Evolutionary conservation across 2,888 invertebrate species (phyloP), one percentile per base, ranked within the genome.

Genomic region (Cerceris rybyensis): DNA sequence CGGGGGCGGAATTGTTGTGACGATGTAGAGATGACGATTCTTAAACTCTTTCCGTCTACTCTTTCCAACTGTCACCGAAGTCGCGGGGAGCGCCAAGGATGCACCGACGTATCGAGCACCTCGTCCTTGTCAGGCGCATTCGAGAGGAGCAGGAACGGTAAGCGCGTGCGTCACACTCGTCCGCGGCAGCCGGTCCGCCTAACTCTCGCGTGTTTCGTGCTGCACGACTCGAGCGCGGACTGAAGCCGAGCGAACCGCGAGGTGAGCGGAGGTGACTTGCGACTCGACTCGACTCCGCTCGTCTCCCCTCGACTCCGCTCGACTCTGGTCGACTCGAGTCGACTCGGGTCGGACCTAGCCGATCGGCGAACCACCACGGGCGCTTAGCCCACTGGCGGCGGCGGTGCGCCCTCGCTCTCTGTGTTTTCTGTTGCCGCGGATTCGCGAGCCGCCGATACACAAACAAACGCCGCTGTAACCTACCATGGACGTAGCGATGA

Each of bases 251-350:
- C 80, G 74, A 72, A 75, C 72, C 85, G 82, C 85, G 88, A 91
- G 90, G 91, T 91, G 90, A 91, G 88, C 91, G 90, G 89, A 90
- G 91, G 90, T 88, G 90, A 90, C 91, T 91, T 89, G 90, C 77
- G 72, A 70, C 63, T 72, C 78, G 60, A 61, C 42, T 65, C 61
- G 55, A 59, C 67, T 75, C 58, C 61, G 49, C 66, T 70, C 72
- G 63, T 11, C 71, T 75, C 76, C 49, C 39, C 58, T 63, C 65
- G 59, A 60, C 68, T 57, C 58, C 55, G 55, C 61, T 75, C 84
- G 82, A 72, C 70, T 66, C 75, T 55, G 50, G 13, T 50, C 63
- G 52, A 43, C 52, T 2, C 42, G 43, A 42, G 59, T 16, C 60
- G 64, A 54, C 54, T 59, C 82, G 78, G 71, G 50, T 52, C 66